Percentiles rank a stretch among this genome's conserved stretches.
Conservation (phyloP, 2,888 invertebrate genomes). For the Lasioglossum oenotherae region DNA sequence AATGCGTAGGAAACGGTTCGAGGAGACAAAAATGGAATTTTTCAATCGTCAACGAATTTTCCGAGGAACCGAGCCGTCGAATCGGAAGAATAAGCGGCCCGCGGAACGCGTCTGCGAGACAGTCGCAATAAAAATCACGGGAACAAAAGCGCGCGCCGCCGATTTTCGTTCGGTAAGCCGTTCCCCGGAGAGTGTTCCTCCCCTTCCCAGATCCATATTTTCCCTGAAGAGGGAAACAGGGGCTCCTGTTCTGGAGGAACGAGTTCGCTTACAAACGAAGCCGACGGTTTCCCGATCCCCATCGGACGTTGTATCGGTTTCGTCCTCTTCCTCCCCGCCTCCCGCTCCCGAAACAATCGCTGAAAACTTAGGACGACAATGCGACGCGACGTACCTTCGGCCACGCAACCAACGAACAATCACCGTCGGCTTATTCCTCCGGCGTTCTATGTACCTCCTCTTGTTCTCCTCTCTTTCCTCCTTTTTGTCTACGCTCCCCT, state of each 20-base stretch:
- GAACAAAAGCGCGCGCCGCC: conserved; percentile 35
- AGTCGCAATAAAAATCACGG: conserved; percentile 30
- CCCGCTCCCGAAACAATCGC: conserved; percentile 52
- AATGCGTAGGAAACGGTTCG: too few species aligned
- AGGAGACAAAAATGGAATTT: neutral
- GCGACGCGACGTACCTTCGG: conserved; percentile 48
- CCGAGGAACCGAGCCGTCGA: neutral
- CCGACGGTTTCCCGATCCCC: conserved; percentile 54
- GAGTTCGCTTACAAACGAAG: conserved; percentile 49
- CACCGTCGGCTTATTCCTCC: conserved; percentile 32
- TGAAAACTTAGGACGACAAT: conserved; percentile 61
- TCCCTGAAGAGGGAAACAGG: neutral
- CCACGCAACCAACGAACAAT: conserved; percentile 48
- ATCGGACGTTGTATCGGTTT: conserved; percentile 49
- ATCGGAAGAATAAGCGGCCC: neutral
- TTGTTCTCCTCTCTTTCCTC: neutral
- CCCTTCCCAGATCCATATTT: conserved; percentile 44
- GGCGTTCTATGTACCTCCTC: neutral
- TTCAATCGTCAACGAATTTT: neutral
- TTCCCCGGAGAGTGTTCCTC: conserved; percentile 5
- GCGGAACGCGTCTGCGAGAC: conserved; percentile 11
- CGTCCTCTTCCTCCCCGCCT: conserved; percentile 10
- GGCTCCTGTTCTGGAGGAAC: neutral
- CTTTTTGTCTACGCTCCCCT: neutral
- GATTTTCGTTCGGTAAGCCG: conserved; percentile 49